phyloP scores from a whole-genome alignment of 2,113 vertebrate species.

The Callionymus lyra region DNA sequence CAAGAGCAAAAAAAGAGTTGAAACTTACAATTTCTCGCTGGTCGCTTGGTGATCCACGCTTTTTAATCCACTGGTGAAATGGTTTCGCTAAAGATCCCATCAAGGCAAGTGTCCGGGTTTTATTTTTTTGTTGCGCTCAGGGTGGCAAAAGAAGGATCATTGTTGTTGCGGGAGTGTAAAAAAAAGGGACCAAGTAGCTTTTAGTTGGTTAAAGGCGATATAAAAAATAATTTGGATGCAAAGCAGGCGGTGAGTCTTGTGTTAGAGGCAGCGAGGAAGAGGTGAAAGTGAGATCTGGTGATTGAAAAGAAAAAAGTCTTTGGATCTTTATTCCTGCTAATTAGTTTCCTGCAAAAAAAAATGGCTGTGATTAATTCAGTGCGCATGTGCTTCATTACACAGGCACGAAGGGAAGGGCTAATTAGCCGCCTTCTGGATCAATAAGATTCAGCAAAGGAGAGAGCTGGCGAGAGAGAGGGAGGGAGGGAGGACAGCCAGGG shows the following conservation, averaged over 20 bases:
- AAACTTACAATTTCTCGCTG: constrained; percentile 87
- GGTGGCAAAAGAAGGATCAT: constrained; percentile 79
- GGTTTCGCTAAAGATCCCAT: constrained; percentile 86
- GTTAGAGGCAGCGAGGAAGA: constrained; percentile 80
- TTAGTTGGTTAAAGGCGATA: constrained; percentile 76
- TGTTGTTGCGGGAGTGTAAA: constrained; percentile 76
- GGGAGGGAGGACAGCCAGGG: constrained; percentile 70
- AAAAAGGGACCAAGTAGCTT: constrained; percentile 63
- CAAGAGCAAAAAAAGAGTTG: constrained; percentile 65
- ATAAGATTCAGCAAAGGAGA: constrained; percentile 96
- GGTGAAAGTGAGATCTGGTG: constrained; percentile 91
- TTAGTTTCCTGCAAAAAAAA: constrained; percentile 98
- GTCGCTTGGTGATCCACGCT: constrained; percentile 77
- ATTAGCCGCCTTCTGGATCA: constrained; percentile 99
- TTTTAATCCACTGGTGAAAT: constrained; percentile 85
- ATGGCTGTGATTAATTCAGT: constrained; percentile 99
- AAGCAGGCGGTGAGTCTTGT: constrained; percentile 77
- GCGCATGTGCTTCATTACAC: constrained; percentile 99
- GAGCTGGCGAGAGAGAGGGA: constrained; percentile 68
- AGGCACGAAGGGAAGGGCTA: constrained; percentile 99
- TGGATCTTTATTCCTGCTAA: constrained; percentile 99
- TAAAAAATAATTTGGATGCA: constrained; percentile 81
- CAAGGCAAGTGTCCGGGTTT: constrained; percentile 76
- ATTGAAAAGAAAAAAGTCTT: constrained; percentile 99
- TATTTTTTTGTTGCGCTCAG: constrained; percentile 78